These are phyloP conservation scores for Isotomurus palustris DNA, from an alignment of 2,888 invertebrate species.

Conservation along the genomic window DNA sequence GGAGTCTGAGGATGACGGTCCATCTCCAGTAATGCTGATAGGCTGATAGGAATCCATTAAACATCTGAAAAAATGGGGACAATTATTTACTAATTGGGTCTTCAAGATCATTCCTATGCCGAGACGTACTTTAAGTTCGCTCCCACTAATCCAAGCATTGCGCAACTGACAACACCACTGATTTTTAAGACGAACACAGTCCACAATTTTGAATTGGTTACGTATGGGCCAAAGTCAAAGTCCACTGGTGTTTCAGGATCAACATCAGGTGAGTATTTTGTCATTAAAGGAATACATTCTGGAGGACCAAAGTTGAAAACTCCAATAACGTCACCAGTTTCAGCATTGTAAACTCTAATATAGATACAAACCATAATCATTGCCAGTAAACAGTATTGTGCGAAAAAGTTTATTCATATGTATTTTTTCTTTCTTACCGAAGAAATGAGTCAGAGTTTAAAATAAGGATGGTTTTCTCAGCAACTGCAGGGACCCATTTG, in stretches of 20 bases:
- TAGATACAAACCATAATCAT: not conserved
- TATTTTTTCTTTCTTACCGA: too few species aligned
- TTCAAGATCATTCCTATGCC: too few species aligned
- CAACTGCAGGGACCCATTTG: constrained; percentile 26
- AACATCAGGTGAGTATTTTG: constrained; percentile 17
- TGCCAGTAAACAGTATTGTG: too few species aligned
- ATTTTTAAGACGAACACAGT: constrained; percentile 28
- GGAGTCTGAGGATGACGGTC: not conserved
- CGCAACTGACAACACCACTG: constrained; percentile 30
- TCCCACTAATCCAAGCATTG: constrained; percentile 28
- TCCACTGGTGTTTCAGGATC: constrained; percentile 33
- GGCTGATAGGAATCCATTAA: not conserved
- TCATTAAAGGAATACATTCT: constrained; percentile 15
- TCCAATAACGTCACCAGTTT: constrained; percentile 16
- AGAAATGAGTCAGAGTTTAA: constrained; percentile 26
- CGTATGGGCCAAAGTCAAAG: constrained; percentile 33
- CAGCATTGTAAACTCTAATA: constrained; percentile 25
- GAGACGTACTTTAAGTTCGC: not conserved
- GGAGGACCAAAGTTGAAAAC: constrained; percentile 11
- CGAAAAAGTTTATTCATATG: too few species aligned
- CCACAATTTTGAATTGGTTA: constrained; percentile 30
- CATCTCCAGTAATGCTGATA: not conserved
- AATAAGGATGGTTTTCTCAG: constrained; percentile 6
- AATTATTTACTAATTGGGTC: too few species aligned
- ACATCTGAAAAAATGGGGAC: constrained; percentile 1